Percentiles rank a stretch among this genome's conserved stretches.
Evolutionary conservation across 2,888 invertebrate species (phyloP).

Genomic region (Dryadula phaetusa): DNA sequence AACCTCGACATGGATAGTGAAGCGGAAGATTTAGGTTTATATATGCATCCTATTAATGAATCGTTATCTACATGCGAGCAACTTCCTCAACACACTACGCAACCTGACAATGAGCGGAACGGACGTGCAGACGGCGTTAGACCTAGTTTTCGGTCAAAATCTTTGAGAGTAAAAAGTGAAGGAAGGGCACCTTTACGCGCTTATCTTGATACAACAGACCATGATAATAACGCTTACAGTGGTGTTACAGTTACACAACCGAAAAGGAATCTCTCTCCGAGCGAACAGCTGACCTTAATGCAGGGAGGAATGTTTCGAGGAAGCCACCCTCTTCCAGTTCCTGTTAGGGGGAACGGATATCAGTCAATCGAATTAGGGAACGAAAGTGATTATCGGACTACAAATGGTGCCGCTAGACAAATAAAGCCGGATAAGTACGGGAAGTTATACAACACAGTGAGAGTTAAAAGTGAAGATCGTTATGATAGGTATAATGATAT

Average conservation of each 20-base stretch:
- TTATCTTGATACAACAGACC: conserved; percentile 68
- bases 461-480: conserved; percentile 81
- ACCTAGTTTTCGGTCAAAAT: conserved; percentile 82
- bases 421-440: conserved; percentile 78
- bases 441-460: conserved; percentile 78
- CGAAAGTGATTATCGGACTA: conserved; percentile 81
- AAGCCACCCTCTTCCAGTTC: conserved; percentile 62
- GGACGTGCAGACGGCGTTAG: conserved; percentile 74
- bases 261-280: conserved; percentile 80
- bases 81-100: conserved; percentile 75
- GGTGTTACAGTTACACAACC: conserved; percentile 81
- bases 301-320: conserved; percentile 76
- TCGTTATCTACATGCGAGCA: conserved; percentile 78
- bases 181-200: conserved; percentile 74
- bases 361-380: conserved; percentile 66
- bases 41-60: conserved; percentile 75
- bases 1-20: conserved; percentile 67
- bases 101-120: conserved; percentile 68
- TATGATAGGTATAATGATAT: conserved; percentile 78
- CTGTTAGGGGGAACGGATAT: conserved; percentile 65
- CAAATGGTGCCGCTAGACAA: conserved; percentile 72
- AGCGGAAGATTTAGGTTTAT: conserved; percentile 77
- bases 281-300: conserved; percentile 80
- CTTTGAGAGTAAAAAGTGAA: conserved; percentile 81
- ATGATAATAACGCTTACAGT: conserved; percentile 64